Evolutionary conservation across 2,113 vertebrate genomes (phyloP), one percentile per base, ranked within the genome.

Genomic region (Mesitornis unicolor): DNA sequence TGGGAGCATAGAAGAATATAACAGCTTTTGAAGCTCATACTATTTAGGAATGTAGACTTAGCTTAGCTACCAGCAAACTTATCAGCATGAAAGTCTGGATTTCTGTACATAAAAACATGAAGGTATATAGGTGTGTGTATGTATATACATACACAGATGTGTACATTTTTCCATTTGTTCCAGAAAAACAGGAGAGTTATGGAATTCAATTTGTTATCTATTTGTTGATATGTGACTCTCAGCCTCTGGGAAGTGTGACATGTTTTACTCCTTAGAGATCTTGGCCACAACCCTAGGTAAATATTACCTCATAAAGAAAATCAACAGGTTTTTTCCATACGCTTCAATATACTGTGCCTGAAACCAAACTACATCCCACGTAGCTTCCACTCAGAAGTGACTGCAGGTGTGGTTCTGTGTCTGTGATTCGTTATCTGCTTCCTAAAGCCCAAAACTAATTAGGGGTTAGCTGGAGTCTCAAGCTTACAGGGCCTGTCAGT

Each of bases 331-430:
- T 60, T 64, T 79, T 21, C 36, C 16, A 38, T 56, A 8, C 31
- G 20, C 9, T 78, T 95, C 50, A 73, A 43, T 63, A 24, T 24
- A 42, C 8, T 42, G 11, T 60, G 35, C n/a, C 43, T 60, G 64
- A 57, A 53, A 51, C 43, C 17, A 57, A 87, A 5, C 18, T 64
- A 38, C 3, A 1, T 64, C 8, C 20, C n/a, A 12, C 0, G 0
- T 25, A 38, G 7, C 18, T 82, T 74, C 33, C 11, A 26, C 35
- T 83, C 16, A 74, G 43, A 74, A 82, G 21, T 54, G 24, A n/a
- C 40, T 59, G 18, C 54, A 74, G 33, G 24, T 29, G 16, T 42
- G 18, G 5, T 59, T 64, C 29, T 64, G 21, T 79, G 57, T 31
- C 40, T 75, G 28, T 64, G 22, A 28, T 17, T 67, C n/a, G 56